phyloP scores from a whole-genome alignment of 2,113 vertebrate genomes.

The Phoenicopterus ruber region DNA sequence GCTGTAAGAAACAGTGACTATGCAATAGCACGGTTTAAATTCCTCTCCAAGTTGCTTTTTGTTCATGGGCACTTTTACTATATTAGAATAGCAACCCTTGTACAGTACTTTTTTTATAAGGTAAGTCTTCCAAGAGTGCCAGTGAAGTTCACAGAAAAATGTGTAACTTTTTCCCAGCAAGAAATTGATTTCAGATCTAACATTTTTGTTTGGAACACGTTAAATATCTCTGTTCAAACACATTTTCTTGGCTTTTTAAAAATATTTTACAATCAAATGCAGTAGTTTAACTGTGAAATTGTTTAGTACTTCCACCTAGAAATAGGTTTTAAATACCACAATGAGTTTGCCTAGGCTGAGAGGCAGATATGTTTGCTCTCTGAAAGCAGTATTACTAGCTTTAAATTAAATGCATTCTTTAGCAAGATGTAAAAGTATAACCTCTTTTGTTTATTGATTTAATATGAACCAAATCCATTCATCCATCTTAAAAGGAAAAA shows the following conservation, averaged over 20 bases:
- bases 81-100: slow-evolving; percentile 97
- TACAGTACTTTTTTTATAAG: slow-evolving; percentile 99
- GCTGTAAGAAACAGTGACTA: slow-evolving; percentile 99
- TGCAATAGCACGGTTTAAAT: slow-evolving; percentile 98
- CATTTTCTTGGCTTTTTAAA: background rate
- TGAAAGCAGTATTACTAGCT: background rate
- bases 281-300: background rate
- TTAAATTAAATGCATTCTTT: background rate
- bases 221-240: background rate
- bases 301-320: background rate
- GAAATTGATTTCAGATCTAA: background rate
- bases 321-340: background rate
- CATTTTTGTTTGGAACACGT: background rate
- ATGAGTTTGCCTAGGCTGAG: background rate
- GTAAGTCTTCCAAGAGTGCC: slow-evolving; percentile 63
- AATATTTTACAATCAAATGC: background rate
- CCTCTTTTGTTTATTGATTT: background rate
- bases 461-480: background rate
- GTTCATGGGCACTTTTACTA: slow-evolving; percentile 99
- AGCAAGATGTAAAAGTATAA: background rate
- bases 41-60: slow-evolving; percentile 94
- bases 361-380: background rate
- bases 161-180: background rate
- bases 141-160: background rate
- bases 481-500: background rate